These are phyloP conservation scores for Gastrophryne carolinensis DNA, from an alignment of 2,797 vertebrate species.

Conservation along the genomic window DNA sequence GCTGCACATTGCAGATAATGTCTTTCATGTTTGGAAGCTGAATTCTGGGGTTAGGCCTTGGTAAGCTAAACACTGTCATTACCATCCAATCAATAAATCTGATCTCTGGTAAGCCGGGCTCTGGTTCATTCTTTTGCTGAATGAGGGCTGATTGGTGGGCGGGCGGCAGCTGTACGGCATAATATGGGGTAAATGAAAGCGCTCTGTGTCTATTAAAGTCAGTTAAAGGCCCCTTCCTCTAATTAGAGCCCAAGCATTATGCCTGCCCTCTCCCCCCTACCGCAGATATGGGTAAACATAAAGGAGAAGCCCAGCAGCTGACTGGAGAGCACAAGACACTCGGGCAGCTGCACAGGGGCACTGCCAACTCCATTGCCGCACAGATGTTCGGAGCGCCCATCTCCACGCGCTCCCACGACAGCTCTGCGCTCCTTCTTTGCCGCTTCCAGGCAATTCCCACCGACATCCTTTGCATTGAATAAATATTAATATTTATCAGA, in stretches of 20 bases:
- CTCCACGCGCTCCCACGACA: not conserved
- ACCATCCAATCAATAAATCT: not conserved
- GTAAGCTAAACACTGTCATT: not conserved
- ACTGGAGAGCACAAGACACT: slow-evolving; percentile 52
- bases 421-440: not conserved
- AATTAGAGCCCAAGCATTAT: slow-evolving; percentile 65
- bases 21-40: not conserved
- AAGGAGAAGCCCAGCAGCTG: slow-evolving; percentile 55
- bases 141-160: not conserved
- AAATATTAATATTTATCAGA: slow-evolving; percentile 4
- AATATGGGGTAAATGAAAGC: slow-evolving; percentile 69
- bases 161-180: slow-evolving; percentile 50
- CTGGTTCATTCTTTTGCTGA: not conserved
- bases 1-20: not conserved
- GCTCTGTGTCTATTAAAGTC: slow-evolving; percentile 69
- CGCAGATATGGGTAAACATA: slow-evolving; percentile 49
- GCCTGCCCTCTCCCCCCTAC: slow-evolving; percentile 64
- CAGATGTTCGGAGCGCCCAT: slow-evolving; percentile 39
- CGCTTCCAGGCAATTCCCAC: not conserved
- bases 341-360: slow-evolving; percentile 66
- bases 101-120: not conserved
- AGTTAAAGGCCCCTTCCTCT: slow-evolving; percentile 65
- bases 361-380: slow-evolving; percentile 49
- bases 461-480: slow-evolving; percentile 3
- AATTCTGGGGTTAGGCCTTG: not conserved